These are phyloP conservation scores for Athripsodes cinereus DNA, from an alignment of 2,888 invertebrate species.

Conservation along the genomic window DNA sequence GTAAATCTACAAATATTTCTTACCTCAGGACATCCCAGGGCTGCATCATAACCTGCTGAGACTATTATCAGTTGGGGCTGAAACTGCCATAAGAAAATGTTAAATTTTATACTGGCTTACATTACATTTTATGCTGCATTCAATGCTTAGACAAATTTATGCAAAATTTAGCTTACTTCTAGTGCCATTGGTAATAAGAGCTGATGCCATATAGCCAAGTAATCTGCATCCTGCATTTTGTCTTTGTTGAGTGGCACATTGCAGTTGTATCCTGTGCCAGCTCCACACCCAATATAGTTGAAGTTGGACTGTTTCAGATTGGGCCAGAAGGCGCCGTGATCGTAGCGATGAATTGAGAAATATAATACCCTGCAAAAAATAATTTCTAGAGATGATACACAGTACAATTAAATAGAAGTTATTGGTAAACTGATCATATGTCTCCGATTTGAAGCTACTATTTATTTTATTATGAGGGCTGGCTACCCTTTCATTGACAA, in stretches of 20 bases:
- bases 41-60: conserved; percentile 88
- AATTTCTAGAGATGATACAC: too few species aligned
- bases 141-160: too few species aligned
- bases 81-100: conserved; percentile 47
- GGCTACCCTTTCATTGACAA: too few species aligned
- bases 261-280: conserved; percentile 78
- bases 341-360: conserved; percentile 95
- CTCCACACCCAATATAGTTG: conserved; percentile 71
- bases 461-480: too few species aligned
- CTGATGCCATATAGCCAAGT: conserved; percentile 83
- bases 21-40: conserved; percentile 89
- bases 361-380: conserved; percentile 71
- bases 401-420: too few species aligned
- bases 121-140: too few species aligned
- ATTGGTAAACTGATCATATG: too few species aligned
- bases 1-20: too few species aligned
- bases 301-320: conserved; percentile 87
- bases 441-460: too few species aligned
- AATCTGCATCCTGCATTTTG: conserved; percentile 82
- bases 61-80: conserved; percentile 78
- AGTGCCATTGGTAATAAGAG: conserved; percentile 78
- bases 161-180: conserved; percentile 57
- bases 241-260: conserved; percentile 87
- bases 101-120: too few species aligned
- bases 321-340: conserved; percentile 92